Percentiles rank a stretch among this genome's conserved stretches.
phyloP scores from a whole-genome alignment of 2,113 vertebrate genomes.

The Oxygymnocypris stewartii region DNA sequence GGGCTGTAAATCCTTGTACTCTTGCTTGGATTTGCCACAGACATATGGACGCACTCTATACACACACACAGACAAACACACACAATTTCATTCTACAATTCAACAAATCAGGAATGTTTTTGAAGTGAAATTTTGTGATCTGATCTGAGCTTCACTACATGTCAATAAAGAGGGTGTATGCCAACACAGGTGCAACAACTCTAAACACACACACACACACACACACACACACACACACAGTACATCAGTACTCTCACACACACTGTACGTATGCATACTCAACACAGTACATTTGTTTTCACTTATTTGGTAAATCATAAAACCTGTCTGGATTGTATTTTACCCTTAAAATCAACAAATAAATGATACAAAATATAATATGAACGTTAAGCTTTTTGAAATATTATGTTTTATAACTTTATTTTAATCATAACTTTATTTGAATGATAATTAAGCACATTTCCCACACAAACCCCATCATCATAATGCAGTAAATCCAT shows the following conservation, averaged over 20 bases:
- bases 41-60: not conserved
- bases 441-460: not conserved
- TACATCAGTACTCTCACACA: not conserved
- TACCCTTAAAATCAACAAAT: not conserved
- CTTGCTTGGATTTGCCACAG: conserved; percentile 7
- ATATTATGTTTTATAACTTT: not conserved
- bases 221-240: not conserved
- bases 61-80: conserved; percentile 22
- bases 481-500: not conserved
- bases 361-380: not conserved
- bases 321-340: not conserved
- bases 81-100: not conserved
- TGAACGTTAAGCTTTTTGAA: not conserved
- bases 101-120: not conserved
- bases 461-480: not conserved
- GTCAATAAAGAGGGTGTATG: not conserved
- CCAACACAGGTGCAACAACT: conserved; percentile 1
- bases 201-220: not conserved
- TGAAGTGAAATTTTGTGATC: not conserved
- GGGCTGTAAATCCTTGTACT: conserved; percentile 11
- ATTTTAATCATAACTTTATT: not conserved
- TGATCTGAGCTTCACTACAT: not conserved
- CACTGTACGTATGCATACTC: not conserved
- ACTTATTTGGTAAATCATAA: not conserved
- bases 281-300: not conserved